phyloP scores from a whole-genome alignment of 2,888 invertebrate genomes.

The Leucoma salicis region DNA sequence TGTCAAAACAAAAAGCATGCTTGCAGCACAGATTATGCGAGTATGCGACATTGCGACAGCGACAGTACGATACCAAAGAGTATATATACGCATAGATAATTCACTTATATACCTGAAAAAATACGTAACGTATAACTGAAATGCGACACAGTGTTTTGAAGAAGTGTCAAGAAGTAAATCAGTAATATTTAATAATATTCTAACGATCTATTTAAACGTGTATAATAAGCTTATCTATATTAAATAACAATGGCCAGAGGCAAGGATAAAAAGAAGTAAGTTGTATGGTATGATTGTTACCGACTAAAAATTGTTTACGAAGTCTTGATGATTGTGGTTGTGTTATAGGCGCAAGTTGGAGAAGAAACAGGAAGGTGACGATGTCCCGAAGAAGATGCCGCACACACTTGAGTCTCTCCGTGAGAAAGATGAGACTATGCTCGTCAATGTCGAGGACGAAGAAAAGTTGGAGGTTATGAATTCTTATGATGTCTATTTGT shows the following conservation, averaged over 20 bases:
- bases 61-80: too few relatives aligned
- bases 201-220: too few relatives aligned
- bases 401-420: slow-evolving; percentile 96
- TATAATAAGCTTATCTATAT: too few relatives aligned
- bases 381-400: slow-evolving; percentile 83
- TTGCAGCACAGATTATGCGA: background rate
- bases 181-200: too few relatives aligned
- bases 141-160: too few relatives aligned
- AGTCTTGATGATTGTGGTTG: slow-evolving; percentile 14
- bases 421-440: slow-evolving; percentile 94
- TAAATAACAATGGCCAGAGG: slow-evolving; percentile 65
- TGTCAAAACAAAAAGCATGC: slow-evolving; percentile 6
- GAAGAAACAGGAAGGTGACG: slow-evolving; percentile 75
- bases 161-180: too few relatives aligned
- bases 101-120: too few relatives aligned
- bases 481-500: background rate
- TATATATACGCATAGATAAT: too few relatives aligned
- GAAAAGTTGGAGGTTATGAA: slow-evolving; percentile 86
- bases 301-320: slow-evolving; percentile 12
- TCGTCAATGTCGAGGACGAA: slow-evolving; percentile 88
- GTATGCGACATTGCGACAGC: too few relatives aligned
- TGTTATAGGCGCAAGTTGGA: slow-evolving; percentile 68
- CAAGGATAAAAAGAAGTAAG: slow-evolving; percentile 77
- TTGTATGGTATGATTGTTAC: slow-evolving; percentile 22
- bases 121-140: too few relatives aligned